Percentiles rank a stretch among this genome's conserved stretches.
These are phyloP conservation scores for Eupithecia vulgata DNA, from an alignment of 2,888 invertebrate genomes.

Conservation along the genomic window DNA sequence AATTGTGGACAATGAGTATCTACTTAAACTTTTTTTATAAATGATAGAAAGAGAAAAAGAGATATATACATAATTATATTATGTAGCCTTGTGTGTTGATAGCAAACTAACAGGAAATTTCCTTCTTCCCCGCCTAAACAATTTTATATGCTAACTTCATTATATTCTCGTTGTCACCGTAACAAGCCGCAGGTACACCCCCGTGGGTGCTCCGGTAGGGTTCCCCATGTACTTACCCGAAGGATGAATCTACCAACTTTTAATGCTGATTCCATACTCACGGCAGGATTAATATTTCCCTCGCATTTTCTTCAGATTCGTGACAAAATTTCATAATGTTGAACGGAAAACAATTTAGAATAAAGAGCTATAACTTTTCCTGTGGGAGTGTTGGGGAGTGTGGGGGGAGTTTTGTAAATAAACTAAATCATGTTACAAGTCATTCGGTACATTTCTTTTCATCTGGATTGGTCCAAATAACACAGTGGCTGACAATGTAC, in stretches of 20 bases:
- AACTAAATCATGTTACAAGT: no score
- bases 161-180: background rate
- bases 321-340: constrained; percentile 29
- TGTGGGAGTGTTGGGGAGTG: background rate
- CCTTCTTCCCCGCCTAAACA: background rate
- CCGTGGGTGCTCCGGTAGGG: background rate
- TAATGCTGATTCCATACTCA: constrained; percentile 12
- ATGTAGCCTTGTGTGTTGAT: background rate
- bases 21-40: no score
- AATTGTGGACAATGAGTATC: no score
- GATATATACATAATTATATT: no score
- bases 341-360: constrained; percentile 22
- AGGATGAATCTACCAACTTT: constrained; percentile 13
- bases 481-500: no score
- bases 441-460: no score
- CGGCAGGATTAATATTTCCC: constrained; percentile 23
- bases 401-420: background rate
- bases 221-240: background rate
- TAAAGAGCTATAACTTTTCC: background rate
- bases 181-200: background rate
- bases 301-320: constrained; percentile 16
- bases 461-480: no score
- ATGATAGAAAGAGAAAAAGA: no score
- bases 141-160: background rate
- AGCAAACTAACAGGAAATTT: background rate